Conservation (phyloP, 2,888 invertebrate species). For the Lordiphosa fenestrarum region DNA sequence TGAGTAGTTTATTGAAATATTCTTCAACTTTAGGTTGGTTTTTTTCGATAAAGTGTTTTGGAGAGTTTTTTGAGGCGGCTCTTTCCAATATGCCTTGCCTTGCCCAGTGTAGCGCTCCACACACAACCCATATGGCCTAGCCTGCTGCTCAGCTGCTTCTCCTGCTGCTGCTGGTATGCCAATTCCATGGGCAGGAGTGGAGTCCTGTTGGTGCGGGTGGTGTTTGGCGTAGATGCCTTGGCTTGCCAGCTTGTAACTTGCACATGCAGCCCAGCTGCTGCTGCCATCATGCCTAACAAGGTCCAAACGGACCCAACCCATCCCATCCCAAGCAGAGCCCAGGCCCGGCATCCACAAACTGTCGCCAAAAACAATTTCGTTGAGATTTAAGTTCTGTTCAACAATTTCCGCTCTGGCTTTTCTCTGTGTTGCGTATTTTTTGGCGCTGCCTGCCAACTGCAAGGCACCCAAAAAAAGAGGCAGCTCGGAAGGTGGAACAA, state of each 20-base stretch:
- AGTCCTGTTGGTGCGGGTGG: neutral
- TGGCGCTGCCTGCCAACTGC: slow-evolving; percentile 32
- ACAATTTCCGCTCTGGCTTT: slow-evolving; percentile 63
- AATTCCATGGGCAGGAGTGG: neutral
- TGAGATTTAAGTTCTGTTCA: slow-evolving; percentile 71
- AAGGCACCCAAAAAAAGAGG: slow-evolving; percentile 13
- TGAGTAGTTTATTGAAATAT: too few relatives aligned
- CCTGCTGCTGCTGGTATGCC: neutral
- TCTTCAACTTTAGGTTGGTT: too few relatives aligned
- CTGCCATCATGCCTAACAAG: slow-evolving; percentile 51
- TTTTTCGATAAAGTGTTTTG: too few relatives aligned
- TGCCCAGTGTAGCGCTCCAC: neutral
- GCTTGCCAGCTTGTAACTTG: slow-evolving; percentile 46
- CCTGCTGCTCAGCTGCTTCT: neutral
- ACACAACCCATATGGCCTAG: neutral
- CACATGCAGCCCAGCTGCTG: slow-evolving; percentile 58
- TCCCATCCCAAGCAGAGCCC: slow-evolving; percentile 11
- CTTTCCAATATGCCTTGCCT: neutral
- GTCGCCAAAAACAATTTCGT: slow-evolving; percentile 75
- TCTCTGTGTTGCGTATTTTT: slow-evolving; percentile 37
- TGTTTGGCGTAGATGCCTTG: neutral
- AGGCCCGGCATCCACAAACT: slow-evolving; percentile 52
- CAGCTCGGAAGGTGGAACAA: slow-evolving; percentile 10
- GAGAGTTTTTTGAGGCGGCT: too few relatives aligned
- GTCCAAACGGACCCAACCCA: slow-evolving; percentile 22